Percentiles rank a stretch among this genome's conserved stretches.
Conservation (phyloP, 1,140 invertebrate genomes). For the honey bee (Apis mellifera) region Amel_HAv3.1 CM009935.2:3102001-3102500, state of each 20-base stretch:
- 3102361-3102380: neutral
- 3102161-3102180: neutral
- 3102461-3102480: neutral
- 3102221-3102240: neutral
- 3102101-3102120: neutral
- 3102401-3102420: too few relatives aligned
- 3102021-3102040: too few relatives aligned
- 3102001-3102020: neutral
- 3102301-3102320: too few relatives aligned
- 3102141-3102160: constrained; percentile 21
- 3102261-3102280: neutral
- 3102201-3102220: neutral
- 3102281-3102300: too few relatives aligned
- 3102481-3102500: neutral
- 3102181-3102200: neutral
- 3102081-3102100: neutral
- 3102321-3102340: neutral
- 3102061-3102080: too few relatives aligned
- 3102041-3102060: too few relatives aligned
- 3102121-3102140: constrained; percentile 49
- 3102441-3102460: neutral
- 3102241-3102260: neutral
- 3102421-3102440: too few relatives aligned
- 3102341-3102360: neutral
- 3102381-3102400: neutral